phyloP scores from a whole-genome alignment of 2,113 vertebrate species.

The Pristiophorus japonicus region DNA sequence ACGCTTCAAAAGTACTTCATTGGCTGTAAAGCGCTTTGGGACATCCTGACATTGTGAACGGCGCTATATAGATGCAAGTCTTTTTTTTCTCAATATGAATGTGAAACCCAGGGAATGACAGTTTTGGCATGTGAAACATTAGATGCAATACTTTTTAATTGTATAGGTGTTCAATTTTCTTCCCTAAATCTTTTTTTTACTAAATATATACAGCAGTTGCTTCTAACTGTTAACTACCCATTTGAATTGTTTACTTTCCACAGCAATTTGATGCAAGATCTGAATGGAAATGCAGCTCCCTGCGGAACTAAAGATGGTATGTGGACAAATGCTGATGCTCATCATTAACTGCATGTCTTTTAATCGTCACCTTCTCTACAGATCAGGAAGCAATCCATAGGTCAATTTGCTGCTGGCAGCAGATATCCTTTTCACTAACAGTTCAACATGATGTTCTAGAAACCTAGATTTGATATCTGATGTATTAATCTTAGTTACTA shows the following conservation, averaged over 20 bases:
- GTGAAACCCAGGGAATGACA: no score
- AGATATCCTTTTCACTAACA: not conserved
- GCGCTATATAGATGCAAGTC: not conserved
- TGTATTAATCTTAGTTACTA: not conserved
- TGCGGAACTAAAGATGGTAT: conserved; percentile 52
- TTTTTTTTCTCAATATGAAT: not conserved
- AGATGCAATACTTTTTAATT: not conserved
- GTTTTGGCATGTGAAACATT: not conserved
- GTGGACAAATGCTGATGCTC: conserved; percentile 44
- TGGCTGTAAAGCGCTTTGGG: not conserved
- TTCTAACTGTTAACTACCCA: not conserved
- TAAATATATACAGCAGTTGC: not conserved
- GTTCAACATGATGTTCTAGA: not conserved
- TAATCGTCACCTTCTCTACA: not conserved
- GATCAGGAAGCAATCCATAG: not conserved
- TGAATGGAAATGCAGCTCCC: conserved; percentile 68
- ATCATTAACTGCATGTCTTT: not conserved
- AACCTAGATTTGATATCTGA: not conserved
- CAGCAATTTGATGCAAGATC: conserved; percentile 76
- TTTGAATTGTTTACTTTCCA: conserved; percentile 45
- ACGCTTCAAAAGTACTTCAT: not conserved
- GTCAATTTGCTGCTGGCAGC: not conserved
- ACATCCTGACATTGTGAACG: not conserved
- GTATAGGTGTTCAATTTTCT: not conserved
- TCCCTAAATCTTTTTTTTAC: not conserved